Evolutionary conservation across 2,888 invertebrate species (phyloP).

Genomic region (Zaprionus obscuricornis): DNA sequence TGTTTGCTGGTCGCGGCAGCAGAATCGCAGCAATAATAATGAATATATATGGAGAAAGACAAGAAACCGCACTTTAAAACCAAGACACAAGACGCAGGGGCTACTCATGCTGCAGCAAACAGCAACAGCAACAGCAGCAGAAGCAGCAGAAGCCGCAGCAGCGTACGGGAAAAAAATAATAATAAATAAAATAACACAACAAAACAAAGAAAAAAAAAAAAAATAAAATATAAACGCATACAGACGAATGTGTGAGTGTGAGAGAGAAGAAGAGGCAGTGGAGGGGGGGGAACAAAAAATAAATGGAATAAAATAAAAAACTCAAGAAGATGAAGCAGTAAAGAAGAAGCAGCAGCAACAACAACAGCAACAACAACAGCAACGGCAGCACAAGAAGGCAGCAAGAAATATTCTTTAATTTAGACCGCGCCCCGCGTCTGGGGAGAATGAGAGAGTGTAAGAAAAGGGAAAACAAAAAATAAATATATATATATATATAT

Average conservation of each 20-base stretch:
- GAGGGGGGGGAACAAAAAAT: too few species aligned
- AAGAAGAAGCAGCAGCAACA: constrained; percentile 22
- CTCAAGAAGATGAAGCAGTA: constrained; percentile 43
- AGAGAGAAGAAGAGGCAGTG: too few species aligned
- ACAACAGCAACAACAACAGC: too few species aligned
- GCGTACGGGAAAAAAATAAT: constrained; percentile 44
- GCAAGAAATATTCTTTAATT: constrained; percentile 77
- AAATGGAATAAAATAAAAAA: constrained; percentile 31
- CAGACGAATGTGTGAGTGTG: neutral
- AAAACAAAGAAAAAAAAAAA: constrained; percentile 55
- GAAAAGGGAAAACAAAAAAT: constrained; percentile 6
- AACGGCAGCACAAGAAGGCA: constrained; percentile 14
- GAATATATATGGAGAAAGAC: constrained; percentile 77
- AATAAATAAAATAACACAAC: constrained; percentile 70
- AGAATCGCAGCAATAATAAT: constrained; percentile 69
- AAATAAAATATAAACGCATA: constrained; percentile 47
- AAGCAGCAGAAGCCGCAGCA: constrained; percentile 1
- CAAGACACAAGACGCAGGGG: constrained; percentile 63
- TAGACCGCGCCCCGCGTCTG: constrained; percentile 58
- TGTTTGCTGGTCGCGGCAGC: constrained; percentile 33
- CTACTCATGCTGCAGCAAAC: constrained; percentile 37
- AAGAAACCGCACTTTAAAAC: constrained; percentile 77
- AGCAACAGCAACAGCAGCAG: neutral
- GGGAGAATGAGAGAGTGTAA: constrained; percentile 27
- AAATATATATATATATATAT: constrained; percentile 37